Evolutionary conservation across 2,797 vertebrate species (phyloP).

Genomic region (Tenualosa thibaudeaui): DNA sequence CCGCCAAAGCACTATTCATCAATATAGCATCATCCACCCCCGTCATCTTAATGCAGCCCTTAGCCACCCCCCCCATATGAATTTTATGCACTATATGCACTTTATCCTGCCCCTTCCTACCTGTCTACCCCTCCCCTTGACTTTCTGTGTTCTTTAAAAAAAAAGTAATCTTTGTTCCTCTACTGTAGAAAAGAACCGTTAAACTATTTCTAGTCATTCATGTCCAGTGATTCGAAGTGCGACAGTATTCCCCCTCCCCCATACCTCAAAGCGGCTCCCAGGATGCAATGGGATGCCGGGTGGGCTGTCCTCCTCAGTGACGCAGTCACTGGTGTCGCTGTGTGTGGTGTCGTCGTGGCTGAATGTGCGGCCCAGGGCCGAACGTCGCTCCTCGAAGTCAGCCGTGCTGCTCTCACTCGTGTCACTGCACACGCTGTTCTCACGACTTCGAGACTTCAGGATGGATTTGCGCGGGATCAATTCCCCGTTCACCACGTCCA

Average conservation of each 20-base stretch:
- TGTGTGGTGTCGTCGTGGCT: constrained; percentile 84
- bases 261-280: constrained; percentile 79
- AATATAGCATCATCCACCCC: too few species aligned
- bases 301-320: constrained; percentile 80
- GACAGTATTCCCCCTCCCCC: neutral
- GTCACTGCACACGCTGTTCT: constrained; percentile 95
- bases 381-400: constrained; percentile 85
- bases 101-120: too few species aligned
- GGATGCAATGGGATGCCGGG: constrained; percentile 62
- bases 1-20: too few species aligned
- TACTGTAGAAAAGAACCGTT: too few species aligned
- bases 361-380: constrained; percentile 70
- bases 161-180: too few species aligned
- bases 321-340: constrained; percentile 83
- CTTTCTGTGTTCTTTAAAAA: too few species aligned
- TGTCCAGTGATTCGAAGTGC: too few species aligned
- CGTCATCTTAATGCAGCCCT: too few species aligned
- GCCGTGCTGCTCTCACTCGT: constrained; percentile 92
- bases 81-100: too few species aligned
- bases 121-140: too few species aligned
- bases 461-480: constrained; percentile 94
- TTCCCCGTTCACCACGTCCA: constrained; percentile 92
- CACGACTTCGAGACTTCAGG: constrained; percentile 93
- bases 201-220: too few species aligned
- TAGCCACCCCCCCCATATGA: too few species aligned